These are phyloP conservation scores for Raillietiella orientalis DNA, from an alignment of 2,888 invertebrate genomes.

Conservation along the genomic window DNA sequence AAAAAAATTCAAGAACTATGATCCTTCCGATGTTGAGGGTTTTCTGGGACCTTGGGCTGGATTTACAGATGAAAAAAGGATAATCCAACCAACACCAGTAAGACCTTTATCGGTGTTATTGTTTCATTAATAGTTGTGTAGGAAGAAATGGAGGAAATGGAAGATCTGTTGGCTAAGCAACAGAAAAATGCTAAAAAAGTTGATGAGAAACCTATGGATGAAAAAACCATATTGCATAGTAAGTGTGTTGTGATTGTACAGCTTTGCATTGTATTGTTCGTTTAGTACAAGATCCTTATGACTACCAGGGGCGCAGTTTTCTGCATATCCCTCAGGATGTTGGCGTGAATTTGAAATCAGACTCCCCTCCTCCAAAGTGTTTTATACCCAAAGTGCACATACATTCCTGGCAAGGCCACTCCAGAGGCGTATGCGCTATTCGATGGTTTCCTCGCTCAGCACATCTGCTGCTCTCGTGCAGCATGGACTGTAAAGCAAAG, in stretches of 20 bases:
- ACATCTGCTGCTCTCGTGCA: constrained; percentile 71
- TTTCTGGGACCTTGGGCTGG: constrained; percentile 96
- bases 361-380: constrained; percentile 69
- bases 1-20: constrained; percentile 56
- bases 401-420: constrained; percentile 88
- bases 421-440: constrained; percentile 76
- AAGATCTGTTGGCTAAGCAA: constrained; percentile 69
- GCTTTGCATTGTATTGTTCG: constrained; percentile 1
- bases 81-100: constrained; percentile 56
- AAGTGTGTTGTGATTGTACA: constrained; percentile 12
- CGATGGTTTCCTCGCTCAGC: constrained; percentile 82
- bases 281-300: constrained; percentile 60
- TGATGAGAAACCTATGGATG: constrained; percentile 78
- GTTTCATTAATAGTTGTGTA: constrained; percentile 8
- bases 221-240: constrained; percentile 78
- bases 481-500: constrained; percentile 91
- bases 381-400: constrained; percentile 85
- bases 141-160: constrained; percentile 73
- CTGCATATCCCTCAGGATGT: constrained; percentile 71
- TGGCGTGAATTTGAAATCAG: constrained; percentile 53
- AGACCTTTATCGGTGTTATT: constrained; percentile 5
- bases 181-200: constrained; percentile 48
- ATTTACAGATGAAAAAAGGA: constrained; percentile 54
- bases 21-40: constrained; percentile 68
- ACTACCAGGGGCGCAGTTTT: constrained; percentile 91